Base-by-base conservation (phyloP, 2,797 vertebrate genomes). In the Acanthornis magna region DNA sequence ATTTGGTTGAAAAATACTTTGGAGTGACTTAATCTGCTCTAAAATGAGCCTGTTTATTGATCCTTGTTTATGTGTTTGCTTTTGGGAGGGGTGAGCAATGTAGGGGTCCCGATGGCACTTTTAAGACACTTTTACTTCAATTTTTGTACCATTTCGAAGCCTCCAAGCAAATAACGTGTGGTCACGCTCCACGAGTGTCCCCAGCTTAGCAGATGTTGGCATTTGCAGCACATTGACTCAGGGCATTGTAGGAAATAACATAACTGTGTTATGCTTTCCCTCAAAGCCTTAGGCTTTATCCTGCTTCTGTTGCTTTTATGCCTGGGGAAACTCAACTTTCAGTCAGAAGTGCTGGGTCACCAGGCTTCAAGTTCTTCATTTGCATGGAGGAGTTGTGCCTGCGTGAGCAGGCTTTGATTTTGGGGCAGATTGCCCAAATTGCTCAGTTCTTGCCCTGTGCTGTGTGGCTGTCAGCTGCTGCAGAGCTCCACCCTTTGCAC, bases 401-500 rank as follows among this genome's bases (percentile, higher is more conserved):
- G 2, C 2, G 23, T 48, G 40, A 50, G 43, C 22, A 30, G 43
- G 47, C 20, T 55, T 57, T 47, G 3, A 1, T 13, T 88, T 54
- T 23, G 87, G 85, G 79, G 19, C 23, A 67, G 18, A 6, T 27
- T 25, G 22, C 21, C 40, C 42, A 12, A 17, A 22, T 38, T 58
- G 36, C 26, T 62, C 8, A 5, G 9, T 27, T 73, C 30, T 70
- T 38, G 48, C 18, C 25, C 15, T 16, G 4, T 3, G 6, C 14
- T 17, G 50, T 5, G 30, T 5, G 43, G 6, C 61, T 4, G 25
- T 38, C 29, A 34, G 7, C 29, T 17, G 34, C n/a, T 65, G 23
- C 48, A 8, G 29, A 48, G 19, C 48, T 51, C 18, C 1, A 2
- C 0, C 2, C 2, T 36, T 60, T 27, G 66, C 30, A 1, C 58